phyloP scores from a whole-genome alignment of 2,888 invertebrate species.

The Malachius bipustulatus region DNA sequence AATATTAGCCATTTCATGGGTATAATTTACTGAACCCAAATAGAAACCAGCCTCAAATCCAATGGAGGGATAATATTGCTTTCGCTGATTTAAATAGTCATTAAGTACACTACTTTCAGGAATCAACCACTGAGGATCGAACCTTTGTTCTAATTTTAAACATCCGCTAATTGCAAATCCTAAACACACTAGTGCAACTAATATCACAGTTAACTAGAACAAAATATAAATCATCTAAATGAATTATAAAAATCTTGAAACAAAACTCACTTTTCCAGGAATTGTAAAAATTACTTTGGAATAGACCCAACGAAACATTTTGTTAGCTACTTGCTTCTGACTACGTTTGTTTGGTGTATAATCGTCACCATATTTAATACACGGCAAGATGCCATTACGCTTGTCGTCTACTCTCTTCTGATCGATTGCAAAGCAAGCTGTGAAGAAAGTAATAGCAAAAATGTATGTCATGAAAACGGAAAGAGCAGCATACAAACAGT shows the following conservation, averaged over 20 bases:
- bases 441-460: slow-evolving; percentile 70
- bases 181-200: slow-evolving; percentile 46
- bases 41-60: slow-evolving; percentile 54
- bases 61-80: slow-evolving; percentile 51
- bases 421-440: slow-evolving; percentile 64
- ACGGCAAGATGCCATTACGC: slow-evolving; percentile 55
- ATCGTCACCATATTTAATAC: slow-evolving; percentile 49
- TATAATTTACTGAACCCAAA: slow-evolving; percentile 55
- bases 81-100: slow-evolving; percentile 45
- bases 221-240: slow-evolving; percentile 34
- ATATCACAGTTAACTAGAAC: slow-evolving; percentile 47
- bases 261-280: slow-evolving; percentile 47
- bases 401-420: slow-evolving; percentile 48
- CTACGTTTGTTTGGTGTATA: slow-evolving; percentile 41
- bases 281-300: slow-evolving; percentile 51
- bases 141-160: slow-evolving; percentile 58
- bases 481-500: slow-evolving; percentile 68
- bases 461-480: slow-evolving; percentile 66
- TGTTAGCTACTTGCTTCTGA: slow-evolving; percentile 45
- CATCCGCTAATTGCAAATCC: slow-evolving; percentile 51
- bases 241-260: slow-evolving; percentile 6
- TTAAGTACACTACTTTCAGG: slow-evolving; percentile 57
- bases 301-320: slow-evolving; percentile 47
- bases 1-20: slow-evolving; percentile 46
- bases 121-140: slow-evolving; percentile 70